Conservation (phyloP, 2,888 invertebrate genomes). For the Atherix ibis region DNA sequence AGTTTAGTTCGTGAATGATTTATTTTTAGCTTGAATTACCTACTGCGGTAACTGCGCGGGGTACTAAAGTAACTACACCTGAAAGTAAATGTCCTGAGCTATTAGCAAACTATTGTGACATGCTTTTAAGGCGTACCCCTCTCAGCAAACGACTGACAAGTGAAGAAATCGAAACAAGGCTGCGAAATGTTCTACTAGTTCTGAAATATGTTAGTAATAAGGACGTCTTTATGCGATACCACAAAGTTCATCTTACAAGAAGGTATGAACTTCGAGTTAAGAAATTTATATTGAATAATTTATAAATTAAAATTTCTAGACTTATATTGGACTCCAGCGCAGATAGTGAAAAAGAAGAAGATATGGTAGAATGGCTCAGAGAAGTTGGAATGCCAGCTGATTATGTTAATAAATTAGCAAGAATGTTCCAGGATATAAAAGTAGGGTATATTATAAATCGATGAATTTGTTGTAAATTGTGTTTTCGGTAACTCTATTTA, state of each 20-base stretch:
- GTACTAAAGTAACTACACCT: slow-evolving; percentile 55
- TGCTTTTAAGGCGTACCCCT: slow-evolving; percentile 90
- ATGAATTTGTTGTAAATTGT: neutral
- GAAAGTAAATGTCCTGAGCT: slow-evolving; percentile 99
- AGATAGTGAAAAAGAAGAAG: slow-evolving; percentile 98
- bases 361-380: slow-evolving; percentile 95
- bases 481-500: slow-evolving; percentile 10
- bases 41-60: slow-evolving; percentile 43
- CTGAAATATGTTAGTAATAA: slow-evolving; percentile 98
- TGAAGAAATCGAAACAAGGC: slow-evolving; percentile 89
- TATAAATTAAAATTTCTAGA: no score
- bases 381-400: slow-evolving; percentile 99
- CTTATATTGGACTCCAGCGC: slow-evolving; percentile 96
- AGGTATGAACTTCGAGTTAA: slow-evolving; percentile 32
- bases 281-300: no score
- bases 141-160: slow-evolving; percentile 89
- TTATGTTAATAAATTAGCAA: slow-evolving; percentile 92
- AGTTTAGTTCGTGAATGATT: neutral
- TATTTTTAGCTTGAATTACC: slow-evolving; percentile 38
- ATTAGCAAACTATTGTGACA: slow-evolving; percentile 98
- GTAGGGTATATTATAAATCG: slow-evolving; percentile 28
- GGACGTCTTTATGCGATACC: slow-evolving; percentile 99
- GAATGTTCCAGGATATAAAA: slow-evolving; percentile 99
- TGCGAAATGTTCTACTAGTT: slow-evolving; percentile 87
- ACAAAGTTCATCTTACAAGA: slow-evolving; percentile 93